Evolutionary conservation across 1,140 invertebrate genomes (phyloP).

Genomic region (Formica selysi): DNA sequence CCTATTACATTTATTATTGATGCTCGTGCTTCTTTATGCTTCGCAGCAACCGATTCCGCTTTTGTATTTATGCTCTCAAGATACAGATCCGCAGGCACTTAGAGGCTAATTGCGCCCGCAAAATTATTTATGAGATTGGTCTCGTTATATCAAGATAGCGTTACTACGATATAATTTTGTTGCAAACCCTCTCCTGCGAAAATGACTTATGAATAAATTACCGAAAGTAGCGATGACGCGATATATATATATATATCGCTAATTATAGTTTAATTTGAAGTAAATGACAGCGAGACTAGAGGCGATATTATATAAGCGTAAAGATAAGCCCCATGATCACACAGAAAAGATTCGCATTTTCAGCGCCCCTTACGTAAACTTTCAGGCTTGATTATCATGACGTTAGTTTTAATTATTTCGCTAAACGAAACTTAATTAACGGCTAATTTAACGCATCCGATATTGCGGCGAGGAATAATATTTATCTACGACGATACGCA

Average conservation of each 20-base stretch:
- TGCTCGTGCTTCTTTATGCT: not conserved
- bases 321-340: not conserved
- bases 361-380: not conserved
- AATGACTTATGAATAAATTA: conserved; percentile 58
- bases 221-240: conserved; percentile 25
- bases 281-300: conserved; percentile 25
- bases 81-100: conserved; percentile 23
- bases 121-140: conserved; percentile 53
- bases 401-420: conserved; percentile 24
- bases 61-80: conserved; percentile 12
- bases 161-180: conserved; percentile 36
- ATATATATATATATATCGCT: conserved; percentile 7
- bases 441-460: conserved; percentile 29
- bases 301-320: not conserved
- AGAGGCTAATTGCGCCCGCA: conserved; percentile 13
- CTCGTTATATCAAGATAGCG: conserved; percentile 19
- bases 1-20: conserved; percentile 12
- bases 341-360: conserved; percentile 1
- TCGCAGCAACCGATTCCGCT: not conserved
- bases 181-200: conserved; percentile 4
- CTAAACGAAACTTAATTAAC: conserved; percentile 34
- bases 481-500: conserved; percentile 13
- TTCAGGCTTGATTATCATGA: not conserved
- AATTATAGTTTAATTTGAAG: conserved; percentile 46
- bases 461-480: conserved; percentile 29